Percentiles rank a stretch among this genome's conserved stretches.
phyloP scores from a whole-genome alignment of 2,797 vertebrate species.

The Gila robusta region DNA sequence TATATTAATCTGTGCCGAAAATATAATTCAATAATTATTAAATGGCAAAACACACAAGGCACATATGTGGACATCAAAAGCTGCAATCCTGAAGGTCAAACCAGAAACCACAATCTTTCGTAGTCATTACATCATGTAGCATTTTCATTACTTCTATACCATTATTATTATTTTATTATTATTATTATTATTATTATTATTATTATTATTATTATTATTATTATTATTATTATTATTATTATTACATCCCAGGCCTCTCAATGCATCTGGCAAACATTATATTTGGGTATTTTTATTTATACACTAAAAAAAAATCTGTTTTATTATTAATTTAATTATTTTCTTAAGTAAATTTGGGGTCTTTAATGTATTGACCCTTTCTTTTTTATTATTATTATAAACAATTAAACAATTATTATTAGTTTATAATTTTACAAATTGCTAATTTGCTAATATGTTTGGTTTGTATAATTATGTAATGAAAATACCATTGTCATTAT shows the following conservation, averaged over 20 bases:
- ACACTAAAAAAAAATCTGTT: neutral
- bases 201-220: too few relatives aligned
- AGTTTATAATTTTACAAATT: neutral
- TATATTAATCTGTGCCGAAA: neutral
- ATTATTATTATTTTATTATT: too few relatives aligned
- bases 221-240: too few relatives aligned
- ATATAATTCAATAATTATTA: neutral
- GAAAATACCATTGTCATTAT: neutral
- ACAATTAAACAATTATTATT: neutral
- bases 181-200: too few relatives aligned
- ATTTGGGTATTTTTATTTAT: neutral
- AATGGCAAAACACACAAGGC: neutral
- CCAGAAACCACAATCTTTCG: conserved; percentile 14
- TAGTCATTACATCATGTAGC: conserved; percentile 31
- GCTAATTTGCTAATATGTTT: neutral
- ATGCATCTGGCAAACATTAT: neutral
- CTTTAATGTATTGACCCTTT: neutral
- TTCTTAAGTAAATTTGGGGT: neutral
- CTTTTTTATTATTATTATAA: neutral
- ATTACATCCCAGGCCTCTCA: neutral
- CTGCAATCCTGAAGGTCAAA: conserved; percentile 35
- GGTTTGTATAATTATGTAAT: neutral
- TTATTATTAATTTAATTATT: neutral
- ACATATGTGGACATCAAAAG: neutral
- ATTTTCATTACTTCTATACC: neutral